Percentiles rank a stretch among this genome's conserved stretches.
Evolutionary conservation across 2,888 invertebrate genomes (phyloP).

Genomic region (Hydrotaea cyrtoneurina): DNA sequence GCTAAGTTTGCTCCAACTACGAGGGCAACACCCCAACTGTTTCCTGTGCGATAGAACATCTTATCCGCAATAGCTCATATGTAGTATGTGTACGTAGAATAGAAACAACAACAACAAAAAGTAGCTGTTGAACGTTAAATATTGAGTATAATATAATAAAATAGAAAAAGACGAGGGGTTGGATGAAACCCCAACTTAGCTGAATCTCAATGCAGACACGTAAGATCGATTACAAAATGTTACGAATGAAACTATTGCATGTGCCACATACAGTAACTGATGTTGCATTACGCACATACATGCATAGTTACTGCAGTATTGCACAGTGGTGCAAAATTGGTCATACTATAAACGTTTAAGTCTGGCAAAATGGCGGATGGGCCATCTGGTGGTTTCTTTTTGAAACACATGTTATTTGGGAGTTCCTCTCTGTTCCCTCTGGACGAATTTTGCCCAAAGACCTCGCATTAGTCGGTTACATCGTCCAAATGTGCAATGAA

Average conservation of each 20-base stretch:
- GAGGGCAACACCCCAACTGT: too few relatives aligned
- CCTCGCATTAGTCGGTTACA: too few relatives aligned
- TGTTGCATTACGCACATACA: neutral
- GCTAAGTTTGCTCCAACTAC: too few relatives aligned
- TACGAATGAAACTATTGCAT: neutral
- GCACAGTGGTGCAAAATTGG: neutral
- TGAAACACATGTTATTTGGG: too few relatives aligned
- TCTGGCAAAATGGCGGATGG: too few relatives aligned
- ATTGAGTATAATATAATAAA: neutral
- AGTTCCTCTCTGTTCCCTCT: too few relatives aligned
- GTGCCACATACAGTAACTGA: neutral
- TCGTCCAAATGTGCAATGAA: too few relatives aligned
- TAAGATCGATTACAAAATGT: slow-evolving; percentile 35
- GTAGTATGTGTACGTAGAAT: too few relatives aligned
- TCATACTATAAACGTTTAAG: too few relatives aligned
- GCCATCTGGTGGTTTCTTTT: too few relatives aligned
- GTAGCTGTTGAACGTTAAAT: neutral
- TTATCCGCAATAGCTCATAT: neutral
- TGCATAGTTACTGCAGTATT: neutral
- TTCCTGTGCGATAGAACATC: too few relatives aligned
- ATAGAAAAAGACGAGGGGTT: neutral
- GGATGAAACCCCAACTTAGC: neutral
- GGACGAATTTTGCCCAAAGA: too few relatives aligned
- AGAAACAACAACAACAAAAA: neutral
- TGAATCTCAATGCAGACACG: slow-evolving; percentile 19